Percentiles rank a stretch among this genome's conserved stretches.
phyloP scores from a whole-genome alignment of 2,113 vertebrate species.

The Scytalopus superciliaris region DNA sequence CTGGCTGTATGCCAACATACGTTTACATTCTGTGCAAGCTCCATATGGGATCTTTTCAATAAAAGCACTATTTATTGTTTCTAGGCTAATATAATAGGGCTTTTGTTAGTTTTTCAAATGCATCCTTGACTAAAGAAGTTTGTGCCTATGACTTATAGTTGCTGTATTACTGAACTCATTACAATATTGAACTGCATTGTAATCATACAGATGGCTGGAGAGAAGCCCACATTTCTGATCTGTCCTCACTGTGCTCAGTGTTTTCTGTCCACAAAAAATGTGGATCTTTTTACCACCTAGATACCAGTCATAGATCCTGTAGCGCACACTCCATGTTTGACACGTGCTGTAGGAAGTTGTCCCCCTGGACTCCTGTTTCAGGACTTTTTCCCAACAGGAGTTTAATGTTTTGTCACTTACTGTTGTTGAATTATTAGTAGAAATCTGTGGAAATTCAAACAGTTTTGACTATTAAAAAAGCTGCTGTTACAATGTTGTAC shows the following conservation, averaged over 20 bases:
- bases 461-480: constrained; percentile 18
- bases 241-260: constrained; percentile 5
- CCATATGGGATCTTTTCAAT: constrained; percentile 3
- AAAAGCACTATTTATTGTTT: constrained; percentile 22
- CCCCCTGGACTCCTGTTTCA: neutral
- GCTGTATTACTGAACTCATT: neutral
- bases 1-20: neutral
- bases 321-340: neutral
- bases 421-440: neutral
- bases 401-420: constrained; percentile 56
- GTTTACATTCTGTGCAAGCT: constrained; percentile 30
- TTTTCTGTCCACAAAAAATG: neutral
- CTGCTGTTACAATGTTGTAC: constrained; percentile 10
- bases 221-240: constrained; percentile 27
- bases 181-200: neutral
- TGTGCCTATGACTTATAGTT: constrained; percentile 13
- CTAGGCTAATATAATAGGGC: neutral
- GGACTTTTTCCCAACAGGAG: constrained; percentile 42
- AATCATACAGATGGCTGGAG: constrained; percentile 17
- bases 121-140: constrained; percentile 24
- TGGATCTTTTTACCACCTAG: neutral
- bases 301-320: neutral
- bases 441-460: neutral
- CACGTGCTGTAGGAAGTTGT: neutral
- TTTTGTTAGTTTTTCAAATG: constrained; percentile 38